Conservation (phyloP, 2,888 invertebrate genomes). For the Villa cingulata region DNA sequence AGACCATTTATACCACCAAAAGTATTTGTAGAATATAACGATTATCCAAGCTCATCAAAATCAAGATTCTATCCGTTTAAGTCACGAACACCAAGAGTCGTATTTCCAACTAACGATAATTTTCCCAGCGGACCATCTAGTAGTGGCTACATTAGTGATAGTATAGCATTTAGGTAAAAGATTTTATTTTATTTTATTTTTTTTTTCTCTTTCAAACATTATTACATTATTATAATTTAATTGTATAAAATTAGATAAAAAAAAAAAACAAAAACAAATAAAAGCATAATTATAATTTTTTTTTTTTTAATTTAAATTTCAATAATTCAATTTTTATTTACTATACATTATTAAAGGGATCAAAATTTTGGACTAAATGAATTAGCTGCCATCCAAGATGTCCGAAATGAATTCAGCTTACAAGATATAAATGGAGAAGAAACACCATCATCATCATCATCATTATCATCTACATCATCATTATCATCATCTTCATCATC, state of each 20-base stretch:
- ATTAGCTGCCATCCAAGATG: slow-evolving; percentile 38
- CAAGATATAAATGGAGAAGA: slow-evolving; percentile 47
- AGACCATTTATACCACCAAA: slow-evolving; percentile 32
- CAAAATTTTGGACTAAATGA: slow-evolving; percentile 47
- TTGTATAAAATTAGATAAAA: too few relatives aligned
- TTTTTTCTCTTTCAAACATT: neutral
- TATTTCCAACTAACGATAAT: slow-evolving; percentile 33
- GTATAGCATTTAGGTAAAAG: slow-evolving; percentile 32
- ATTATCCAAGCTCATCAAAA: slow-evolving; percentile 28
- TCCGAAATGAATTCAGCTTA: slow-evolving; percentile 43
- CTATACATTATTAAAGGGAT: slow-evolving; percentile 44
- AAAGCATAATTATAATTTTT: too few relatives aligned
- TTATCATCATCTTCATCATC: slow-evolving; percentile 16
- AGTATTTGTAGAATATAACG: slow-evolving; percentile 28
- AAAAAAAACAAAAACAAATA: too few relatives aligned
- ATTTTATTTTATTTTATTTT: neutral
- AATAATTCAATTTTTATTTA: neutral
- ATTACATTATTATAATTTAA: too few relatives aligned
- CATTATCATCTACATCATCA: neutral
- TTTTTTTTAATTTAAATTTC: neutral
- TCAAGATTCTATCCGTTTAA: slow-evolving; percentile 32
- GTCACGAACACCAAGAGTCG: slow-evolving; percentile 34
- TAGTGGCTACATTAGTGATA: slow-evolving; percentile 33
- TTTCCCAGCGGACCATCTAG: slow-evolving; percentile 27
- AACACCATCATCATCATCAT: slow-evolving; percentile 25